Evolutionary conservation across 2,113 vertebrate genomes (phyloP).

Genomic region (Nibea albiflora): DNA sequence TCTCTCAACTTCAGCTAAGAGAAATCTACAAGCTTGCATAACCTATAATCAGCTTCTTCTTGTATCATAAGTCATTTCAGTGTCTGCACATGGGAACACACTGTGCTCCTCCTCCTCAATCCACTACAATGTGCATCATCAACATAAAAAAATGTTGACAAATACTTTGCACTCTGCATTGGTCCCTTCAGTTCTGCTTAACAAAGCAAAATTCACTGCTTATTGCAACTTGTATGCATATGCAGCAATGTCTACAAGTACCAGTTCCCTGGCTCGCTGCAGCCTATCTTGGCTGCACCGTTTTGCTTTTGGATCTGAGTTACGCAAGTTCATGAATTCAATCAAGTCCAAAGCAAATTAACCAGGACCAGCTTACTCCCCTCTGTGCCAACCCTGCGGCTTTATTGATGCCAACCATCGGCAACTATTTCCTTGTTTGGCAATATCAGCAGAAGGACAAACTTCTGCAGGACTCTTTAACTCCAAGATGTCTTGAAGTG

Average conservation of each 20-base stretch:
- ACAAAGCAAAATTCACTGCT: neutral
- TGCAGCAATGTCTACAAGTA: neutral
- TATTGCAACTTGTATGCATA: neutral
- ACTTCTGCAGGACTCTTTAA: conserved; percentile 33
- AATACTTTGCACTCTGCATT: neutral
- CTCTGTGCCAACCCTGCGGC: conserved; percentile 34
- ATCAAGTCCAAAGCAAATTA: conserved; percentile 43
- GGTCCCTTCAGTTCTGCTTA: neutral
- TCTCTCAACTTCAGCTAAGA: neutral
- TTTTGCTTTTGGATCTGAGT: conserved; percentile 42
- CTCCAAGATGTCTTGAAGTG: conserved; percentile 27
- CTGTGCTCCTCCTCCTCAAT: neutral
- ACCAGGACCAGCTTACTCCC: conserved; percentile 45
- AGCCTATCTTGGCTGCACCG: conserved; percentile 38
- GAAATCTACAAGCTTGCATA: neutral
- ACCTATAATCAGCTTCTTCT: conserved; percentile 8
- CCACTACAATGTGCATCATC: conserved; percentile 13
- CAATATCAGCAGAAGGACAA: conserved; percentile 22
- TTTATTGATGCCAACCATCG: conserved; percentile 41
- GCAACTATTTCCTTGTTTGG: conserved; percentile 73
- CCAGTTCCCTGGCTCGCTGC: conserved; percentile 33
- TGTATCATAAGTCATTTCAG: conserved; percentile 13
- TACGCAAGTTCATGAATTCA: conserved; percentile 54
- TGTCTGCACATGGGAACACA: conserved; percentile 22
- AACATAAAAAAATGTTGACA: conserved; percentile 11